Evolutionary conservation across 1,140 invertebrate species (phyloP).

Genomic region (Drosophila bocki): DNA sequence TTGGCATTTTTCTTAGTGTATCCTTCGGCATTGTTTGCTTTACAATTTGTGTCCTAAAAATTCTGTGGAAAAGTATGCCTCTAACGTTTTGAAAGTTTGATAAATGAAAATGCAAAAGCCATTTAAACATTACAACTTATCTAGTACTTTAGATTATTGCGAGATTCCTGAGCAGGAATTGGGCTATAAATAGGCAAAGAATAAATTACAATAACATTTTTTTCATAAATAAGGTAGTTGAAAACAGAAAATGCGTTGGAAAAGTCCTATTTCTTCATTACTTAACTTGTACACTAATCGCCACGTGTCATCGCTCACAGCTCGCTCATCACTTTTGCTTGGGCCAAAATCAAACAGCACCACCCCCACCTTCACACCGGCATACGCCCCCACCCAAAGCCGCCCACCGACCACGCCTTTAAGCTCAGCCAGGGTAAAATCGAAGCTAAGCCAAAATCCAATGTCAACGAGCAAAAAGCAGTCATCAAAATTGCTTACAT

Average conservation of each 20-base stretch:
- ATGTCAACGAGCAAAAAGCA: slow-evolving; percentile 63
- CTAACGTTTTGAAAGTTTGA: neutral
- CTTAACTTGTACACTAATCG: slow-evolving; percentile 30
- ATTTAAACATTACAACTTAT: neutral
- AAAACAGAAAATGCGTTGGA: neutral
- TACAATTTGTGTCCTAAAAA: neutral
- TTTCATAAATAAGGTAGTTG: neutral
- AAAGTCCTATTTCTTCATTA: slow-evolving; percentile 24
- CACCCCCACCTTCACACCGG: neutral
- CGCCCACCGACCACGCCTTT: slow-evolving; percentile 39
- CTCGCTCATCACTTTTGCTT: slow-evolving; percentile 47
- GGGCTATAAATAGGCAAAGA: neutral
- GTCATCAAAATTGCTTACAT: slow-evolving; percentile 74
- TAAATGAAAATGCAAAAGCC: too few species aligned
- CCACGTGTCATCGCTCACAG: slow-evolving; percentile 49
- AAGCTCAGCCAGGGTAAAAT: slow-evolving; percentile 60
- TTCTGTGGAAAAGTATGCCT: neutral
- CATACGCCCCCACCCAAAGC: neutral
- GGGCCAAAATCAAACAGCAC: slow-evolving; percentile 5
- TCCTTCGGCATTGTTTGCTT: slow-evolving; percentile 10
- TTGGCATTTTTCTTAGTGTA: slow-evolving; percentile 1
- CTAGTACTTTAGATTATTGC: neutral
- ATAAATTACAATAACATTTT: neutral
- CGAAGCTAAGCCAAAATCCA: slow-evolving; percentile 50
- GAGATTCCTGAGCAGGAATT: too few species aligned